A percentile compares a stretch with the other conserved stretches of the same genome.
Evolutionary conservation across 2,113 vertebrate species (phyloP).

Genomic region (Tetrax tetrax): DNA sequence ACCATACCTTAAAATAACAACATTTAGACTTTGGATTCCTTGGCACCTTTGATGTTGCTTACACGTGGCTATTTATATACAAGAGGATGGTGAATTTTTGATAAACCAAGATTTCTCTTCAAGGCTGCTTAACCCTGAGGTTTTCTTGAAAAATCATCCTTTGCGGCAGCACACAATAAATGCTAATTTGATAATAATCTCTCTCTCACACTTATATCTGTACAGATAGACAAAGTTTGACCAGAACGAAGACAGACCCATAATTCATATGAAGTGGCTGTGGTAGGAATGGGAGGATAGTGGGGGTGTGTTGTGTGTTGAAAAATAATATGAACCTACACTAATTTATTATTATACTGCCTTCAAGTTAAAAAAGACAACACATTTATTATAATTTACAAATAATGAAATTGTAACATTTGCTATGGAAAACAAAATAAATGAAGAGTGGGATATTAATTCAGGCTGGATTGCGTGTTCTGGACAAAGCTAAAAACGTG

Average conservation of each 20-base stretch:
- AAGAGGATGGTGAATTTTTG: not conserved
- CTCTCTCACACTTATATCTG: not conserved
- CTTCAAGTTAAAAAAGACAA: not conserved
- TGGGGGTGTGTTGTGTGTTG: not conserved
- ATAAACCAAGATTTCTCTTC: not conserved
- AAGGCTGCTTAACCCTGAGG: not conserved
- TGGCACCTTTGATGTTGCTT: not conserved
- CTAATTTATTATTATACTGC: not conserved
- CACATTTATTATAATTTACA: not conserved
- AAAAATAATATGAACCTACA: not conserved
- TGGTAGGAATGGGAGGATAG: not conserved
- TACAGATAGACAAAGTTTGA: not conserved
- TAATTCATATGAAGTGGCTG: not conserved
- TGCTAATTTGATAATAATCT: conserved; percentile 24
- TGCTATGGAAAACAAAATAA: not conserved
- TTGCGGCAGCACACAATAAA: conserved; percentile 14
- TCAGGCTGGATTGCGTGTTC: not conserved
- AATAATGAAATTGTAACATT: no score
- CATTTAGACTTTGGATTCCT: not conserved
- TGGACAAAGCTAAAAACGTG: not conserved
- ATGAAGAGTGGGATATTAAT: not conserved
- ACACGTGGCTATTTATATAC: not conserved
- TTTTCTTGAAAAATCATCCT: conserved; percentile 10
- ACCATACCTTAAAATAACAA: not conserved
- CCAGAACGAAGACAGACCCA: not conserved